These are phyloP conservation scores for Onchidella celtica DNA, from an alignment of 2,888 invertebrate species.

Conservation along the genomic window DNA sequence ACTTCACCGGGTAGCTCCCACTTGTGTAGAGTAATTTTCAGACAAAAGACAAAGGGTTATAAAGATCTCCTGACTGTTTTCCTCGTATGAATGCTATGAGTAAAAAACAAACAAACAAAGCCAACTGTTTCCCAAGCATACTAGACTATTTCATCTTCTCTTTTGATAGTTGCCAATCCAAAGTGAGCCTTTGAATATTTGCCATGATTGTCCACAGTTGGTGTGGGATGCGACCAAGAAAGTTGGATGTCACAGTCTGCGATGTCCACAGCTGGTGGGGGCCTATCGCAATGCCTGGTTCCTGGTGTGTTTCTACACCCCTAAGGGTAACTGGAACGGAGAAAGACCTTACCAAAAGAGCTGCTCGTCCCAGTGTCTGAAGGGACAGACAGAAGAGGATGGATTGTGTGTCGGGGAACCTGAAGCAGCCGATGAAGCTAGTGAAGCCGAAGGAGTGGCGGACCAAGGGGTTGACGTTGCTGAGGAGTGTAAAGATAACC, in stretches of 20 bases:
- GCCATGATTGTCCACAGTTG: conserved; percentile 46
- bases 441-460: not conserved
- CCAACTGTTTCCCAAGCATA: too few relatives aligned
- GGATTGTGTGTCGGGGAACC: conserved; percentile 49
- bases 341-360: conserved; percentile 39
- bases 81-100: too few relatives aligned
- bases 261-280: not conserved
- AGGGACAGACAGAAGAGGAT: conserved; percentile 40
- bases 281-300: conserved; percentile 46
- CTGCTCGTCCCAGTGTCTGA: conserved; percentile 19
- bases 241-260: conserved; percentile 33
- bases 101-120: too few relatives aligned
- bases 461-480: not conserved
- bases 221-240: conserved; percentile 45
- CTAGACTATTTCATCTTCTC: too few relatives aligned
- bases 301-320: conserved; percentile 49
- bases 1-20: too few relatives aligned
- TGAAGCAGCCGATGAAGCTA: too few relatives aligned
- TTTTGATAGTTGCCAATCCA: too few relatives aligned
- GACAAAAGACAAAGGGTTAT: too few relatives aligned
- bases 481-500: not conserved
- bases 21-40: too few relatives aligned
- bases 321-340: conserved; percentile 49
- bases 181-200: too few relatives aligned
- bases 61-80: too few relatives aligned